Conservation (phyloP, 2,888 invertebrate species). For the Pyrochroa serraticornis region DNA sequence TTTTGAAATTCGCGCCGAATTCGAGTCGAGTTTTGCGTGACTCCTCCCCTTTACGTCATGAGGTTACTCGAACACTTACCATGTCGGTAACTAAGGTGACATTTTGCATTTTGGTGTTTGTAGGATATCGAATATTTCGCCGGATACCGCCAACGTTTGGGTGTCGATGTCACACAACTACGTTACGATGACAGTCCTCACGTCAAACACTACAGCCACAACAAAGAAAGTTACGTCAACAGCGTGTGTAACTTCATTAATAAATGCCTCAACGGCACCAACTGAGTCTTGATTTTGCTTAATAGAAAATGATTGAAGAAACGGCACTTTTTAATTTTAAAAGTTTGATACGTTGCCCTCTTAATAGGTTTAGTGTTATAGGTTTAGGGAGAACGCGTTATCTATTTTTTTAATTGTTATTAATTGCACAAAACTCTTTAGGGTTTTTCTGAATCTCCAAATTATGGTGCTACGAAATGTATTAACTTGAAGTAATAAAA, state of each 20-base stretch:
- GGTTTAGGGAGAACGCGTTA: neutral
- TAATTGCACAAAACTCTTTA: neutral
- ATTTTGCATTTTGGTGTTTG: slow-evolving; percentile 30
- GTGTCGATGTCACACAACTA: slow-evolving; percentile 66
- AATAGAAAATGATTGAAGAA: neutral
- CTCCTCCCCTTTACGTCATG: too few species aligned
- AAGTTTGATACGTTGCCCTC: neutral
- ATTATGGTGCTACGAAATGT: too few species aligned
- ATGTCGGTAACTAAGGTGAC: neutral
- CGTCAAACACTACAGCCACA: slow-evolving; percentile 71
- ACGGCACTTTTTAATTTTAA: neutral
- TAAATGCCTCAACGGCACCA: slow-evolving; percentile 60
- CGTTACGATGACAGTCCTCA: slow-evolving; percentile 77
- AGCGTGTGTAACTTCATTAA: slow-evolving; percentile 67
- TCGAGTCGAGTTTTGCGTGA: too few species aligned
- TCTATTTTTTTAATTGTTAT: neutral
- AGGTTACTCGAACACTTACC: too few species aligned
- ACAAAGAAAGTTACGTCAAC: slow-evolving; percentile 67
- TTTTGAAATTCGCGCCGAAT: too few species aligned
- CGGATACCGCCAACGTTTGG: slow-evolving; percentile 62
- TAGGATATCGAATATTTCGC: slow-evolving; percentile 73
- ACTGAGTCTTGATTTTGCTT: slow-evolving; percentile 34
- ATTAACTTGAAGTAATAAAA: too few species aligned
- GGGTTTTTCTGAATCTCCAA: slow-evolving; percentile 9
- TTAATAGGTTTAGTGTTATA: neutral